Base-by-base conservation (phyloP, 2,888 invertebrate species). In the Tetrapedia diversipes region DNA sequence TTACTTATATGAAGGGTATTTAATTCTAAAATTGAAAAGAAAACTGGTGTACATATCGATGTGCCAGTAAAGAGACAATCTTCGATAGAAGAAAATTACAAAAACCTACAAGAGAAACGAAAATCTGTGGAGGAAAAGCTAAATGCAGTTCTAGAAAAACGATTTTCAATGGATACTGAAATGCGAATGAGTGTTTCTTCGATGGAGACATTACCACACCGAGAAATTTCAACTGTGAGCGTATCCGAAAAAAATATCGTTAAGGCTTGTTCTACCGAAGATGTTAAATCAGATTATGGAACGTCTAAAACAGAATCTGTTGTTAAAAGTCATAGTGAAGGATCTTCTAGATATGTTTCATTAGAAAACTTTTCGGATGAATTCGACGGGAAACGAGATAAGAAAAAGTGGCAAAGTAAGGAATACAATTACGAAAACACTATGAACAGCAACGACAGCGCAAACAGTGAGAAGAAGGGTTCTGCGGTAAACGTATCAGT, bases 51-150 rank as follows among this genome's bases (percentile, higher is more conserved):
- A n/a, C 14, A 37, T 10, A 4, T 37, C 11, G 80, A 80, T 10
- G 27, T 67, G 39, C 72, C 69, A 37, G 7, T 24, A 49, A 78
- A 79, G 45, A 69, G 66, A 39, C 74, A 79, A 49, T 39, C 80
- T 59, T 47, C 73, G 19, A 41, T 70, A 10, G 79, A 79, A 27
- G 81, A 69, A 4, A 83, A 65, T 47, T 80, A 75, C 0, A 88
- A 86, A 49, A 91, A 86, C 59, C 80, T 91, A n/a, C 90, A 91
- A 22, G 88, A 90, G 14, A 92, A 91, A 59, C 89, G 91, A 10
- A 89, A 88, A 67, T 90, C 90, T 3, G 90, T 92, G 0, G 92
- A 91, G 77, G 90, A 91, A 1, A 91, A 91, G 61, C 74, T 92
- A 1, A 92, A 91, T 32, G 91, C 91, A 1, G 90, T 92, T 16